Base-by-base conservation (phyloP, 2,888 invertebrate species). In the Athalia circularis region DNA sequence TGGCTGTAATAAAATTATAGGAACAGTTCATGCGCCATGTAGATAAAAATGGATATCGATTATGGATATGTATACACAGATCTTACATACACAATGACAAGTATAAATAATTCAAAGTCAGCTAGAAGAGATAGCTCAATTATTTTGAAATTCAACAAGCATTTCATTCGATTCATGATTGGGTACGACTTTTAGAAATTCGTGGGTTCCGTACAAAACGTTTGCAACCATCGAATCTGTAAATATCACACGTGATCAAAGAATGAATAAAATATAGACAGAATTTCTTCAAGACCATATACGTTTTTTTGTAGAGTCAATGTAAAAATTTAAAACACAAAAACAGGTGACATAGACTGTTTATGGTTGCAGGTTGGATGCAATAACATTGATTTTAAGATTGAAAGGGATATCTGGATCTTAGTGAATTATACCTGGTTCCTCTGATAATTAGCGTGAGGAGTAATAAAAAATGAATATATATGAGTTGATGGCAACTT, bases 341-440 rank as follows among this genome's bases (percentile, higher is more conserved):
- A 9, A 7, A 48, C 3, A 15, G 6, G 54, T 72, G 15, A 29
- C 29, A 29, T 2, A 29, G 29, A 29, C 29, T 29, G 29, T 29
- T 29, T 29, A 29, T 29, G 29, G 29, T 59, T 47, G 15, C 13
- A 47, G 3, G 7, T 13, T 4, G 43, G 57, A 45, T 54, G 15
- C 43, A 70, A n/a, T 54, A 43, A 43, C 43, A 2, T 5, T 54
- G 9, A 57, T 50, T 54, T 70, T 13, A 29, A 43, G 43, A 54
- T 15, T 8, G 11, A 70, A 43, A 45, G 43, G 29, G 13, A 45
- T 57, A n/a, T 54, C 45, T 70, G 9, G 43, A 70, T n/a, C 8
- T 54, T 50, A 52, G 5, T 59, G n/a, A 72, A 47, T 79, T 79
- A 78, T 74, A 79, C 74, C 59, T 79, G 76, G 45, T 77, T 65